A percentile compares a stretch with the other conserved stretches of the same genome.
phyloP scores from a whole-genome alignment of 2,888 invertebrate genomes.

The Microctonus brassicae region DNA sequence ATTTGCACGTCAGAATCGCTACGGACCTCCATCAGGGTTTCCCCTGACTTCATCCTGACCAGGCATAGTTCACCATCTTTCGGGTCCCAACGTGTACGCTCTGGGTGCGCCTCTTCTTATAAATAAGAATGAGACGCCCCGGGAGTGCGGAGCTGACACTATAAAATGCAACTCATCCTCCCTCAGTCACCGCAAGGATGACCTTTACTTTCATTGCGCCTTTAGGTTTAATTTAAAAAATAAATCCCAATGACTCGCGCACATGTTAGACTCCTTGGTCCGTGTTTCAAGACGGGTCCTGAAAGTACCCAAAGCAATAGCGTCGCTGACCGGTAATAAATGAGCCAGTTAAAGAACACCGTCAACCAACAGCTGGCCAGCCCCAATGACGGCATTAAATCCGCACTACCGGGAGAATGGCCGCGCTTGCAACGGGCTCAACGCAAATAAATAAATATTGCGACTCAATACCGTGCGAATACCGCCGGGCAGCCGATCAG shows the following conservation, averaged over 20 bases:
- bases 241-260: not conserved
- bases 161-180: slow-evolving; percentile 48
- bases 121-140: not conserved
- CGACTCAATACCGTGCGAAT: slow-evolving; percentile 62
- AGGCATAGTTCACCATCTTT: no score
- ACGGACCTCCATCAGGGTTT: not conserved
- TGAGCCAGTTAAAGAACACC: slow-evolving; percentile 55
- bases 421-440: slow-evolving; percentile 47
- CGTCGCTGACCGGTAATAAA: slow-evolving; percentile 60
- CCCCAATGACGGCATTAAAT: slow-evolving; percentile 52
- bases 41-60: no score
- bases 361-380: slow-evolving; percentile 52
- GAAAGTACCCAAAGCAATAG: slow-evolving; percentile 65
- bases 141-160: not conserved
- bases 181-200: not conserved
- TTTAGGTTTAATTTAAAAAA: not conserved
- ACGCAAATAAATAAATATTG: slow-evolving; percentile 57
- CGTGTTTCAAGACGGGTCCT: slow-evolving; percentile 57
- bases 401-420: slow-evolving; percentile 47
- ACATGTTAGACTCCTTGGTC: not conserved
- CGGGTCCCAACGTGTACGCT: no score
- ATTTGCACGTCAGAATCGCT: slow-evolving; percentile 84
- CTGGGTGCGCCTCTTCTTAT: no score
- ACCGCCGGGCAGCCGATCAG: slow-evolving; percentile 58
- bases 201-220: slow-evolving; percentile 66